A percentile compares a stretch with the other conserved stretches of the same genome.
phyloP scores from a whole-genome alignment of 1,140 invertebrate species.

The Matsumurasca onukii region DNA sequence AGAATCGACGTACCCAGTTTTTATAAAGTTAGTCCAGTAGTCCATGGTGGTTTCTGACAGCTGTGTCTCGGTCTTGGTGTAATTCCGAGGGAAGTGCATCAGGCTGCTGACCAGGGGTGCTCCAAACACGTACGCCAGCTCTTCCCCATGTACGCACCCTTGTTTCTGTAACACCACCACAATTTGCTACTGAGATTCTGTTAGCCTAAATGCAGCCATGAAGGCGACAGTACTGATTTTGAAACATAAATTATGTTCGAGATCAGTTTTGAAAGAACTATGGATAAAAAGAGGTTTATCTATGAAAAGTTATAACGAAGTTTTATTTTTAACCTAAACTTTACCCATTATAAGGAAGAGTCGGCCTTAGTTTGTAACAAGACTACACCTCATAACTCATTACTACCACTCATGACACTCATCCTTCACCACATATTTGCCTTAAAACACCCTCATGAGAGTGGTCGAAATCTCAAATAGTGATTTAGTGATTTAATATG shows the following conservation, averaged over 20 bases:
- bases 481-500: too few species aligned
- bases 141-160: constrained; percentile 90
- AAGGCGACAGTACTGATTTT: background rate
- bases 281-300: too few species aligned
- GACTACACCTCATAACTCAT: too few species aligned
- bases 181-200: background rate
- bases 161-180: constrained; percentile 58
- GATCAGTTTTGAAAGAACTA: background rate
- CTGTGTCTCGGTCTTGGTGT: constrained; percentile 84
- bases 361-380: too few species aligned
- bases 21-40: constrained; percentile 94
- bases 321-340: too few species aligned
- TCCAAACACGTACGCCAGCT: constrained; percentile 88
- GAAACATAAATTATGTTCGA: background rate
- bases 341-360: too few species aligned
- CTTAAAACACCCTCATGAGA: too few species aligned
- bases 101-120: constrained; percentile 76
- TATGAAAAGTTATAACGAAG: too few species aligned
- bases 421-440: too few species aligned
- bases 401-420: too few species aligned
- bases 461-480: too few species aligned
- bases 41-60: constrained; percentile 91
- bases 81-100: constrained; percentile 78
- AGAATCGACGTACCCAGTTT: constrained; percentile 81
- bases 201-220: background rate